Conservation (phyloP, 2,888 invertebrate species). For the Drosophila suboccidentalis region DNA sequence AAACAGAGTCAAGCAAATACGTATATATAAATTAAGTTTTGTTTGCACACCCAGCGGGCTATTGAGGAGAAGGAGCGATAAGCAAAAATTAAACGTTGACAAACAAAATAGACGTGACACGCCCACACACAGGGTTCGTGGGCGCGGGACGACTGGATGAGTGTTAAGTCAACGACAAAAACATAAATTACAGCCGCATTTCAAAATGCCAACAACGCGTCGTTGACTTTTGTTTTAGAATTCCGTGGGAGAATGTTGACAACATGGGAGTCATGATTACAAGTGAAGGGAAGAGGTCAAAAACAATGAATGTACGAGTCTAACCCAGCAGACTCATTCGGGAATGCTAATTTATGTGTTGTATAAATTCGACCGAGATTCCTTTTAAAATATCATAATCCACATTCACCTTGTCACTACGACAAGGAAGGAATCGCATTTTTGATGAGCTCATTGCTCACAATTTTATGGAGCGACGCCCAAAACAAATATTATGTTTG, state of each 20-base stretch:
- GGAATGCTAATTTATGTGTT: conserved; percentile 74
- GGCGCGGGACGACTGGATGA: not conserved
- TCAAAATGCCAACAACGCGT: conserved; percentile 48
- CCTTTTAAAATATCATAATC: conserved; percentile 63
- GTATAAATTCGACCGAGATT: conserved; percentile 70
- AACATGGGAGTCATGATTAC: conserved; percentile 30
- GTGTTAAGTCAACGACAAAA: conserved; percentile 36
- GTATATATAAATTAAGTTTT: conserved; percentile 76
- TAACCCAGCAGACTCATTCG: conserved; percentile 14
- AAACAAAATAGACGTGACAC: conserved; percentile 47
- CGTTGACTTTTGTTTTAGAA: conserved; percentile 59
- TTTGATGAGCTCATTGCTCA: conserved; percentile 76
- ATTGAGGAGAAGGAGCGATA: conserved; percentile 9
- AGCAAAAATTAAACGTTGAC: conserved; percentile 68
- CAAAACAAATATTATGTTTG: conserved; percentile 71
- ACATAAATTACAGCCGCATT: conserved; percentile 50
- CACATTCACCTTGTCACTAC: conserved; percentile 30
- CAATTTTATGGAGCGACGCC: conserved; percentile 47
- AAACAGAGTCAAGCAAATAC: conserved; percentile 61
- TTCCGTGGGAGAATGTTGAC: conserved; percentile 28
- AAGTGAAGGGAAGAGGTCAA: conserved; percentile 35
- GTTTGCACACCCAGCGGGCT: conserved; percentile 35
- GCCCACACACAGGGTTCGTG: conserved; percentile 13
- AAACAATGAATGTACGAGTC: conserved; percentile 23
- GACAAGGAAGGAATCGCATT: conserved; percentile 45